phyloP scores from a whole-genome alignment of 2,113 vertebrate species.

The Eclectus roratus region DNA sequence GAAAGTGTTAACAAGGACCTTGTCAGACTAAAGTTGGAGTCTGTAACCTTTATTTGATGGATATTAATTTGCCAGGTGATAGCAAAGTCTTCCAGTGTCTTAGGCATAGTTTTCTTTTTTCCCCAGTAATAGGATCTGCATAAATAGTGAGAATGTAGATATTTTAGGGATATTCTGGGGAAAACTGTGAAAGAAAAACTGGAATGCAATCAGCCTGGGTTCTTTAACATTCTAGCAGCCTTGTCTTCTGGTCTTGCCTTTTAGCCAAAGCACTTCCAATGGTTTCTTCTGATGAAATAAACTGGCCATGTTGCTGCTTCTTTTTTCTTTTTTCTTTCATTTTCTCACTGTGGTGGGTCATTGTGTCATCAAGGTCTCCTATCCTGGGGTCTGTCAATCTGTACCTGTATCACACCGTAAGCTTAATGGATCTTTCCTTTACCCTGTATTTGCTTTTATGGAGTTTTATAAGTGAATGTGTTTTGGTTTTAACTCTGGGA shows the following conservation, averaged over 20 bases:
- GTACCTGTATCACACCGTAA: neutral
- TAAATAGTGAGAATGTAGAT: neutral
- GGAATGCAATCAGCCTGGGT: neutral
- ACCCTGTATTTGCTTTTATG: neutral
- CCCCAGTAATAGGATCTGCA: neutral
- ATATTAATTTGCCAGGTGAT: neutral
- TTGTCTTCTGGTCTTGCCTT: neutral
- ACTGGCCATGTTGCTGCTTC: rapidly evolving
- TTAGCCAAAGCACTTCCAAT: neutral
- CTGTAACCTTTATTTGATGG: neutral
- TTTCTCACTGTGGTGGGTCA: neutral
- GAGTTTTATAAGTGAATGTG: neutral
- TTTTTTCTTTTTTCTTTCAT: neutral
- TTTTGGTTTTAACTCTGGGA: neutral
- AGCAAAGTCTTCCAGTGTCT: neutral
- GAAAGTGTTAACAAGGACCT: neutral
- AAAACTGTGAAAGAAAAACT: neutral
- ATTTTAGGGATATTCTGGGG: neutral
- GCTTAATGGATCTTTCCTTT: neutral
- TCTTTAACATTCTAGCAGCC: neutral
- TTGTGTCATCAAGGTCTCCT: neutral
- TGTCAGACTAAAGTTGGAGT: neutral
- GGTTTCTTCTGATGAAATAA: neutral
- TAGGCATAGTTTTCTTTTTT: neutral
- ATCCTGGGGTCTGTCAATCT: neutral